Conservation (phyloP, 1,140 invertebrate species). For the Ptiloglossa arizonensis region DNA sequence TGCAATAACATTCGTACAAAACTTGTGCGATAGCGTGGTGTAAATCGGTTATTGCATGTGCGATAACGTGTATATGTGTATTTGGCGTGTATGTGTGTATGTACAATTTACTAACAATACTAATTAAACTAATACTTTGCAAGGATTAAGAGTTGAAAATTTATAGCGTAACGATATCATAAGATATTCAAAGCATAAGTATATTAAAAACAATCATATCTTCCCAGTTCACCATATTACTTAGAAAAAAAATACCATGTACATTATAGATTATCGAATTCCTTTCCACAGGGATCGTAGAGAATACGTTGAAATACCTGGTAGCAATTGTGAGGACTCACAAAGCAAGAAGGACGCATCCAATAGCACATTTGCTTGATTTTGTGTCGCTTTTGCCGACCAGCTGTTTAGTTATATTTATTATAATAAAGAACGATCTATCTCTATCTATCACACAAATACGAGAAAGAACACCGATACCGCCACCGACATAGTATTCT, state of each 20-base stretch:
- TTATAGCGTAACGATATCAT: neutral
- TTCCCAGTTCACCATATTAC: neutral
- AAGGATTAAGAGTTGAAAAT: neutral
- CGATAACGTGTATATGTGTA: neutral
- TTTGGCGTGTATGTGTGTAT: neutral
- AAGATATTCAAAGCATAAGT: too few species aligned
- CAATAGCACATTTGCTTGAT: neutral
- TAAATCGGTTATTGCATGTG: slow-evolving; percentile 9
- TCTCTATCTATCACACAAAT: neutral
- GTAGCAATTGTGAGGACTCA: slow-evolving; percentile 65
- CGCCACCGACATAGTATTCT: neutral
- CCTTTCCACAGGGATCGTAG: slow-evolving; percentile 74
- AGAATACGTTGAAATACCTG: slow-evolving; percentile 73
- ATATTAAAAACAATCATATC: neutral
- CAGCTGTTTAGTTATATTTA: neutral
- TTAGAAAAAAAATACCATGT: neutral
- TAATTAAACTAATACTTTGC: slow-evolving; percentile 38
- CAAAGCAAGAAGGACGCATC: slow-evolving; percentile 22
- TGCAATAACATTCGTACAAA: neutral
- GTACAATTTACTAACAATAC: slow-evolving; percentile 49
- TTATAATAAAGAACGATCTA: slow-evolving; percentile 35
- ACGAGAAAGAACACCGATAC: neutral
- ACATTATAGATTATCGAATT: slow-evolving; percentile 34
- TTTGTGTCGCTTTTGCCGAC: neutral
- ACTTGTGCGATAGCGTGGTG: neutral